phyloP scores from a whole-genome alignment of 2,113 vertebrate species.

The Tragelaphus buxtoni region DNA sequence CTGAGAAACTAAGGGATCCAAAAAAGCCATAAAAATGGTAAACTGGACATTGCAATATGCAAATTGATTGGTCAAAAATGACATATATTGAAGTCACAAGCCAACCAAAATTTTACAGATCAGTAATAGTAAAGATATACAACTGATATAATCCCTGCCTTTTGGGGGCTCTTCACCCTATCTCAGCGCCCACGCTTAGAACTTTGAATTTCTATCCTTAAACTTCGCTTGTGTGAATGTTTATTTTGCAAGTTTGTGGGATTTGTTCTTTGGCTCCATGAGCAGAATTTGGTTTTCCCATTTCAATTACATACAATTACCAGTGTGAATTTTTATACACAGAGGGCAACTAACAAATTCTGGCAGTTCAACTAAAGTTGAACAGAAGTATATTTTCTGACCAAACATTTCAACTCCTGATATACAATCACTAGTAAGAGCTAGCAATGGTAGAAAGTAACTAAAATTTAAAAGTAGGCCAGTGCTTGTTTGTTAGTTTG shows the following conservation, averaged over 20 bases:
- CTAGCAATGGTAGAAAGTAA: background rate
- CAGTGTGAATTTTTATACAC: background rate
- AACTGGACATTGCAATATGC: background rate
- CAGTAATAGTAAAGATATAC: background rate
- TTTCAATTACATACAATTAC: background rate
- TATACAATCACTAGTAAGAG: background rate
- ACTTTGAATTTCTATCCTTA: background rate
- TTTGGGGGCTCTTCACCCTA: background rate
- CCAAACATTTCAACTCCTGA: background rate
- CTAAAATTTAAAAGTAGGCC: background rate
- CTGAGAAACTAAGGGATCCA: background rate
- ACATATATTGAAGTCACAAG: background rate
- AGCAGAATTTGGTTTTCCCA: background rate
- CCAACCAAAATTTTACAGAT: background rate
- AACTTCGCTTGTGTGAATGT: background rate
- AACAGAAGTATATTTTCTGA: background rate
- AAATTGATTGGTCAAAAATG: background rate
- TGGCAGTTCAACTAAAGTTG: background rate
- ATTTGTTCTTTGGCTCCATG: background rate
- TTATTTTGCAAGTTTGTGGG: background rate
- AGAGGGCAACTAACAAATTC: background rate
- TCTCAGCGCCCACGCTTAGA: background rate
- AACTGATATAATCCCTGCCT: background rate
- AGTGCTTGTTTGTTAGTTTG: background rate
- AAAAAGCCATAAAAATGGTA: background rate